phyloP scores from a whole-genome alignment of 2,113 vertebrate genomes.

The Erythrocercus mccallii region DNA sequence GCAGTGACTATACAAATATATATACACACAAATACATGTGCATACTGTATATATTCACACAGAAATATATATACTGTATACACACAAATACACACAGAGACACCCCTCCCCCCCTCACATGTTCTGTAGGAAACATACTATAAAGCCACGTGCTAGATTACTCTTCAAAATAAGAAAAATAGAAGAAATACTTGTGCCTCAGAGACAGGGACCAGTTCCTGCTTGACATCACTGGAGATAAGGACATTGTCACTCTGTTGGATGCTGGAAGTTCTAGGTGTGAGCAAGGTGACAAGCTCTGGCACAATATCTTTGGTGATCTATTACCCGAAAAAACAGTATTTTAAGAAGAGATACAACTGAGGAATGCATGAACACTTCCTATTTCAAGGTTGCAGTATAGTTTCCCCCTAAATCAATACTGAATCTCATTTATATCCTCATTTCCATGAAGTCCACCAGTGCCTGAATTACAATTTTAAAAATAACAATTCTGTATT shows the following conservation, averaged over 20 bases:
- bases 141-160: neutral
- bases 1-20: neutral
- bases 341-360: neutral
- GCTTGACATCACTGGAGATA: constrained; percentile 35
- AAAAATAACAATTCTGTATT: neutral
- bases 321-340: neutral
- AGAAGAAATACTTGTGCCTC: constrained; percentile 17
- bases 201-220: neutral
- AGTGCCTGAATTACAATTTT: neutral
- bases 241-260: neutral
- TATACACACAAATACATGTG: neutral
- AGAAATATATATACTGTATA: neutral
- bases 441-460: neutral
- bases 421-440: neutral
- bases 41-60: neutral
- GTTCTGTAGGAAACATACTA: neutral
- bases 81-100: neutral
- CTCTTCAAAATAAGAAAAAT: neutral
- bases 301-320: constrained; percentile 41
- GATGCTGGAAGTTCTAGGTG: constrained; percentile 3
- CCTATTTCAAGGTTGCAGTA: neutral
- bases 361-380: neutral
- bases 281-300: constrained; percentile 31
- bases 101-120: no score
- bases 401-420: neutral